Conservation (phyloP, 2,888 invertebrate genomes). For the Acheta domesticus region DNA sequence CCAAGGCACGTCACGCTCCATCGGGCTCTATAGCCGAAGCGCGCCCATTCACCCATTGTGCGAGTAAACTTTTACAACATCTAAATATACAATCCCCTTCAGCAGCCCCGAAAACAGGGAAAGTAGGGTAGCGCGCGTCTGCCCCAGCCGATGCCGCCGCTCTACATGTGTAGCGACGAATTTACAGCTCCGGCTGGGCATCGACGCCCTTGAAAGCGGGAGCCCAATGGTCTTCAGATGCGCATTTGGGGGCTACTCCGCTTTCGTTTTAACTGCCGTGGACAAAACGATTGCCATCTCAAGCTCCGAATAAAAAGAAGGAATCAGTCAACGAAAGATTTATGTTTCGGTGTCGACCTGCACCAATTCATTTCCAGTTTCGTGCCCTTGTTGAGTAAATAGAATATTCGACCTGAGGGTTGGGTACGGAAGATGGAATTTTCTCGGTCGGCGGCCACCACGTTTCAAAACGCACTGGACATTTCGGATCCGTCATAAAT, state of each 20-base stretch:
- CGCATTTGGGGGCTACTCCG: background rate
- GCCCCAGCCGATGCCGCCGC: background rate
- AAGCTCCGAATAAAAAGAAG: background rate
- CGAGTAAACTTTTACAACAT: conserved; percentile 7
- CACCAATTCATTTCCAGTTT: conserved; percentile 5
- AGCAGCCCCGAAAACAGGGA: too few species aligned
- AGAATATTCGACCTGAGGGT: background rate
- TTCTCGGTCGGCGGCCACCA: too few species aligned
- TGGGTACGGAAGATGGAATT: too few species aligned
- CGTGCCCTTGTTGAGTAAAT: background rate
- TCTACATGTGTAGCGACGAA: background rate
- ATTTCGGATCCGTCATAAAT: too few species aligned
- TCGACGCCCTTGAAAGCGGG: background rate
- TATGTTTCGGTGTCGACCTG: background rate
- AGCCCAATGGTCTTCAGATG: background rate
- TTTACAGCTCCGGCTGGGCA: background rate
- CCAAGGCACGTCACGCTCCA: background rate
- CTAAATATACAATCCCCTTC: conserved; percentile 6
- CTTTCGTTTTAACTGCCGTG: background rate
- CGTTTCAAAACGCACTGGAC: too few species aligned
- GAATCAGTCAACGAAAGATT: background rate
- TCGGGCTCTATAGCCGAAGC: background rate
- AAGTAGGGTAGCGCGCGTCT: background rate
- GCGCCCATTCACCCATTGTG: background rate
- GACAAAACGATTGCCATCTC: background rate